A percentile compares a stretch with the other conserved stretches of the same genome.
Conservation (phyloP, 1,140 invertebrate species). For the Helicoverpa armigera region DNA sequence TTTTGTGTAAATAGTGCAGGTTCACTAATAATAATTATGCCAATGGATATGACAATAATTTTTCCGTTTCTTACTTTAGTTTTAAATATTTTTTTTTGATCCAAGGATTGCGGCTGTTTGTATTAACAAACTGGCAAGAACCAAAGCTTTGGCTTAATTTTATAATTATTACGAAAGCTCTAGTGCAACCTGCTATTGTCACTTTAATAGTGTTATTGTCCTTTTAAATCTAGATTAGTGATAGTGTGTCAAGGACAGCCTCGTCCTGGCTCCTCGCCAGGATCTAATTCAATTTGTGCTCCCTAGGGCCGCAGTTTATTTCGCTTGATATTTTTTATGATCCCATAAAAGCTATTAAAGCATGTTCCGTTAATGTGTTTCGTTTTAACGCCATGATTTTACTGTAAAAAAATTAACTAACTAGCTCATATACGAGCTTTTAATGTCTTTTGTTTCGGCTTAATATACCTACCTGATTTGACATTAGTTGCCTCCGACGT, state of each 20-base stretch:
- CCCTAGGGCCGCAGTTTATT: slow-evolving; percentile 53
- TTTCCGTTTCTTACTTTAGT: too few species aligned
- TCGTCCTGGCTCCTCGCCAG: slow-evolving; percentile 56
- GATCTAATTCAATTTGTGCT: slow-evolving; percentile 61
- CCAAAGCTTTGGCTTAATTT: too few species aligned
- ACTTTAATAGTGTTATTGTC: slow-evolving; percentile 28
- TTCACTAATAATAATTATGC: too few species aligned
- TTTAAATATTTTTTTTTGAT: too few species aligned
- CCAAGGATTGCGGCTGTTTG: too few species aligned
- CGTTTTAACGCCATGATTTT: slow-evolving; percentile 50
- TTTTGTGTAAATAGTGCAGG: too few species aligned
- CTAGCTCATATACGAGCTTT: slow-evolving; percentile 35
- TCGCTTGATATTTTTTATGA: slow-evolving; percentile 56
- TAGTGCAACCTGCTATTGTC: not conserved
- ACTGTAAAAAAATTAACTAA: slow-evolving; percentile 44
- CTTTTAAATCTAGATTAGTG: slow-evolving; percentile 35
- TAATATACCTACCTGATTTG: slow-evolving; percentile 19
- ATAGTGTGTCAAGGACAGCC: slow-evolving; percentile 41
- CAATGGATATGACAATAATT: too few species aligned
- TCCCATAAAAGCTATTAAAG: slow-evolving; percentile 62
- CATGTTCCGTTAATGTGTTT: slow-evolving; percentile 57
- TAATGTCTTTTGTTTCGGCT: slow-evolving; percentile 45
- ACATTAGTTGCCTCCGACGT: not conserved
- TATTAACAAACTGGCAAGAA: too few species aligned
- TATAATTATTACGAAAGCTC: too few species aligned